Base-by-base conservation (phyloP, 2,113 vertebrate species). In the Sclerurus mexicanus region DNA sequence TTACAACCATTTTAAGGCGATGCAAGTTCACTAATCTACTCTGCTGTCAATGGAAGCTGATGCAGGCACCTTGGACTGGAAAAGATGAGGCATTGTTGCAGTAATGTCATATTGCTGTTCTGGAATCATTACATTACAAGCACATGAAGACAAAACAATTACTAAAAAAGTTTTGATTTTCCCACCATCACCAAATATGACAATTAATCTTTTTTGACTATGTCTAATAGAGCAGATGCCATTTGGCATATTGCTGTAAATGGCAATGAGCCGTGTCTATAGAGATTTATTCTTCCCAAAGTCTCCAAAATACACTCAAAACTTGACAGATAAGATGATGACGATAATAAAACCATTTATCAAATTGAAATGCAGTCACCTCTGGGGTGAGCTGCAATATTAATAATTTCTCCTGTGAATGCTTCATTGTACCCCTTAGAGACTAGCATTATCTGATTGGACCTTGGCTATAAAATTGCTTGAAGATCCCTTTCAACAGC, bases 311-410 rank as follows among this genome's bases (percentile, higher is more conserved):
- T 30, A 66, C 20, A 76, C 79, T 87, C 58, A 82, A 87, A 94
- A 58, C 62, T 58, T 87, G 40, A 93, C 37, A 93, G 71, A 72
- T 78, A 86, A 92, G 75, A 84, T 64, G 42, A 74, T 49, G 30
- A 47, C 0, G 1, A 89, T 62, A 80, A 83, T 27, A 94, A 93
- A 52, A 77, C 40, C 69, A 78, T 89, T 87, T 71, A 89, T 68
- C 80, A 75, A 87, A 91, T 25, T 79, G 49, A 95, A 95, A 94
- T 82, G 31, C 53, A 76, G 81, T 85, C 77, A 91, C 37, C 73
- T 93, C 49, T 91, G n/a, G 58, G 44, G 46, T 89, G 49, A 95
- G 44, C 66, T 19, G 18, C 40, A 82, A 71, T 83, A 80, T 73
- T 69, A 80, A 46, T 80, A 68, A 69, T 87, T 91, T 84, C 30